These are phyloP conservation scores for Vanacampus margaritifer DNA, from an alignment of 2,113 vertebrate genomes.

Conservation along the genomic window DNA sequence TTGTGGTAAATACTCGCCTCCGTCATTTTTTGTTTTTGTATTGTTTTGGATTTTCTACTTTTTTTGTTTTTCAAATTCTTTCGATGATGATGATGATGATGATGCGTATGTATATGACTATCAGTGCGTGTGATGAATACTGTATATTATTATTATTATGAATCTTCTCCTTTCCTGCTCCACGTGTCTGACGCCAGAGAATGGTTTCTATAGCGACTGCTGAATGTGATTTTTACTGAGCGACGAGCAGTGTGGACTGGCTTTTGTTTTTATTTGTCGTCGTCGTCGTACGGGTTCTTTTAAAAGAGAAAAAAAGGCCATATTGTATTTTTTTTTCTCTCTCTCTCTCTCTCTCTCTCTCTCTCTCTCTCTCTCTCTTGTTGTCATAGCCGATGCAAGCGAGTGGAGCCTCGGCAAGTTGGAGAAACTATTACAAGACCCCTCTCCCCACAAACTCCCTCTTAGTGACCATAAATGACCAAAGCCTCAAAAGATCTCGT, in stretches of 20 bases:
- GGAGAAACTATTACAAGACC: slow-evolving; percentile 45
- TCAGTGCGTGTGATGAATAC: slow-evolving; percentile 73
- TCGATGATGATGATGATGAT: slow-evolving; percentile 33
- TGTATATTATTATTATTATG: slow-evolving; percentile 75
- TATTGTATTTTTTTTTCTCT: slow-evolving; percentile 81
- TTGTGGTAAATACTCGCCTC: slow-evolving; percentile 74
- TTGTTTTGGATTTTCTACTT: slow-evolving; percentile 44
- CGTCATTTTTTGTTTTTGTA: slow-evolving; percentile 53
- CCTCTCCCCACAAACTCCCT: slow-evolving; percentile 4
- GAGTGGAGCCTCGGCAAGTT: slow-evolving; percentile 75
- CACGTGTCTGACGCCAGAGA: slow-evolving; percentile 69
- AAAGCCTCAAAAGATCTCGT: slow-evolving; percentile 69
- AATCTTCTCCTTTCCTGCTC: slow-evolving; percentile 43
- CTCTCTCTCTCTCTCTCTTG: slow-evolving; percentile 55
- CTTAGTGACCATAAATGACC: slow-evolving; percentile 67
- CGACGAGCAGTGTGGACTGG: slow-evolving; percentile 75
- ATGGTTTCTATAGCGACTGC: slow-evolving; percentile 75
- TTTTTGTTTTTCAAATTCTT: slow-evolving; percentile 36
- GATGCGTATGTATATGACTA: slow-evolving; percentile 60
- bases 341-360: not conserved
- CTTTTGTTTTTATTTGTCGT: slow-evolving; percentile 47
- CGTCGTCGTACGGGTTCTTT: slow-evolving; percentile 75
- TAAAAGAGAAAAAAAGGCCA: slow-evolving; percentile 69
- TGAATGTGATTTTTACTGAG: slow-evolving; percentile 82
- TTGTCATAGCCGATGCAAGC: slow-evolving; percentile 70